A percentile compares a stretch with the other conserved stretches of the same genome.
Conservation (phyloP, 2,888 invertebrate genomes). For the Noctua fimbriata region DNA sequence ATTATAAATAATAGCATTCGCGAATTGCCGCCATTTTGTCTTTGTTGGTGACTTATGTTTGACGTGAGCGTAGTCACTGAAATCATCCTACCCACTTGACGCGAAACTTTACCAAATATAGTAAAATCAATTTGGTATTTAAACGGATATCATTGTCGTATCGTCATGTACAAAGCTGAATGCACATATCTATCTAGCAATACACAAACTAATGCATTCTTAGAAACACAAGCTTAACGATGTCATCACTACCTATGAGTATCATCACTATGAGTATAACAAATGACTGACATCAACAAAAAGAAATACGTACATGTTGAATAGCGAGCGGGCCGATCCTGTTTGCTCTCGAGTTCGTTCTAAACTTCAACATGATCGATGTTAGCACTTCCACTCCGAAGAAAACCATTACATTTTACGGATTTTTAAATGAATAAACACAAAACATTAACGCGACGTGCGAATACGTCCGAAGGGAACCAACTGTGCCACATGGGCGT, state of each 20-base stretch:
- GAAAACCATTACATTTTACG: conserved; percentile 77
- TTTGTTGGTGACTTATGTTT: conserved; percentile 30
- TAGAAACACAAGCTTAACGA: conserved; percentile 9
- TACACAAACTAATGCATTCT: not conserved
- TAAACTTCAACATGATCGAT: conserved; percentile 80
- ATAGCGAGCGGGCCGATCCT: conserved; percentile 75
- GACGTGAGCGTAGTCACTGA: conserved; percentile 23
- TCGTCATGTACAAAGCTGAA: not conserved
- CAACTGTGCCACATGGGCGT: conserved; percentile 65
- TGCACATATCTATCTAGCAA: not conserved
- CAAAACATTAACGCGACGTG: conserved; percentile 51
- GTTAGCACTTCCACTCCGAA: conserved; percentile 71
- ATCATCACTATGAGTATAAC: conserved; percentile 18
- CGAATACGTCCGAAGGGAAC: conserved; percentile 52
- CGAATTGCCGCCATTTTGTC: conserved; percentile 57
- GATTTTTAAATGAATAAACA: conserved; percentile 45
- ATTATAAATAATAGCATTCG: conserved; percentile 30
- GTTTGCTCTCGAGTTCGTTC: conserved; percentile 74
- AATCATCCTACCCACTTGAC: conserved; percentile 20
- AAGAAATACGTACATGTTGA: conserved; percentile 73
- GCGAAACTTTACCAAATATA: not conserved
- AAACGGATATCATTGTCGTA: not conserved
- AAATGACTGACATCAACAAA: conserved; percentile 10
- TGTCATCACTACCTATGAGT: not conserved
- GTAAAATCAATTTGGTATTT: not conserved